Evolutionary conservation across 2,888 invertebrate species (phyloP).

Genomic region (Copidosoma aretas): DNA sequence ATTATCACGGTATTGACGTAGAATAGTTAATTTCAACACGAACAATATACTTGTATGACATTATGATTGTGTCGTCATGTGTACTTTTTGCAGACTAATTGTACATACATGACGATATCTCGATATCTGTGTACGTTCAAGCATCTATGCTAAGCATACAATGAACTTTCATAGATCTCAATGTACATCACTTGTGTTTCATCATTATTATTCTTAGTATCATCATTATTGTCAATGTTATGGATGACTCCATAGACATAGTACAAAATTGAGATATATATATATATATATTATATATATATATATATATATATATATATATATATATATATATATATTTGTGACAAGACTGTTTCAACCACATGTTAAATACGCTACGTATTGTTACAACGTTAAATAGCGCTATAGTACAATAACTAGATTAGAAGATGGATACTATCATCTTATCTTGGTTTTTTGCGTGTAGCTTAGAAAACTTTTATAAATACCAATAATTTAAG

Average conservation of each 20-base stretch:
- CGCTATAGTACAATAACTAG: conserved; percentile 44
- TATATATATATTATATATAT: no score
- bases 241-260: background rate
- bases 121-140: conserved; percentile 20
- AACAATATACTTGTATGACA: conserved; percentile 31
- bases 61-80: conserved; percentile 46
- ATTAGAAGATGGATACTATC: conserved; percentile 43
- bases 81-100: conserved; percentile 40
- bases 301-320: no score
- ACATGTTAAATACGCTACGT: background rate
- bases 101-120: conserved; percentile 23
- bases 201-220: conserved; percentile 29
- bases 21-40: conserved; percentile 48
- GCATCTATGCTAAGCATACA: conserved; percentile 11
- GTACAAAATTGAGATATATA: background rate
- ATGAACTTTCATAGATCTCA: conserved; percentile 1
- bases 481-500: conserved; percentile 20
- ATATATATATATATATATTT: no score
- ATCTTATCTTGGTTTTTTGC: conserved; percentile 39
- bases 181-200: conserved; percentile 9
- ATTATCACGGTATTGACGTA: conserved; percentile 46
- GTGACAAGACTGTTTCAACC: background rate
- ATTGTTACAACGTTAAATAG: conserved; percentile 34
- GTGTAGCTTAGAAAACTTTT: conserved; percentile 45
- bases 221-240: background rate